phyloP scores from a whole-genome alignment of 2,797 vertebrate species.

The Margarornis squamiger region DNA sequence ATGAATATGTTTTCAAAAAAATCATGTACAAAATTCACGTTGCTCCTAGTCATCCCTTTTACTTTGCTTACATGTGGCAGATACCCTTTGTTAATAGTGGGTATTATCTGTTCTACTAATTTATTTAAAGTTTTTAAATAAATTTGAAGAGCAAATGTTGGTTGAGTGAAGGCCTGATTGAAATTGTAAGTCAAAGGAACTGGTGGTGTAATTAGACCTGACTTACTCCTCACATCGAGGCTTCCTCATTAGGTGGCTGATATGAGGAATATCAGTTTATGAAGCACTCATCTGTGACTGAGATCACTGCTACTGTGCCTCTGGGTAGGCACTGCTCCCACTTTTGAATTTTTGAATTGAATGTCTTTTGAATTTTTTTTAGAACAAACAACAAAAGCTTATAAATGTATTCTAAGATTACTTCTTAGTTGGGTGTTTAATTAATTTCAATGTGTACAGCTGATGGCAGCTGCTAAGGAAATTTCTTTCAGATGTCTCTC shows the following conservation, averaged over 20 bases:
- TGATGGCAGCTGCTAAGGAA: background rate
- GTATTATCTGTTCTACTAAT: conserved; percentile 12
- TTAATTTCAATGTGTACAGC: background rate
- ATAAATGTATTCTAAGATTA: background rate
- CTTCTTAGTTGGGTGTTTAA: background rate
- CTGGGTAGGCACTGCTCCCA: background rate
- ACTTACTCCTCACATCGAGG: background rate
- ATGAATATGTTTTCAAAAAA: background rate
- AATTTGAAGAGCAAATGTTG: conserved; percentile 30
- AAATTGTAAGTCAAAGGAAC: background rate
- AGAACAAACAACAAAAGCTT: background rate
- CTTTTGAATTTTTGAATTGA: no score
- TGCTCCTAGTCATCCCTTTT: conserved; percentile 29
- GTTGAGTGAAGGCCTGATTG: conserved; percentile 20
- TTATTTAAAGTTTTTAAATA: conserved; percentile 42
- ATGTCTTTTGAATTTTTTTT: background rate
- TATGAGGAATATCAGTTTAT: background rate
- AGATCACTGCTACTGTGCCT: background rate
- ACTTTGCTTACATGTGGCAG: background rate
- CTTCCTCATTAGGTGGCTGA: background rate
- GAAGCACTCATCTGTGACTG: background rate
- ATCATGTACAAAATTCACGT: background rate
- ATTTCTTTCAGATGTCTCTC: background rate
- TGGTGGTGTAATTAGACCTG: background rate
- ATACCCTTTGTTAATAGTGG: background rate